These are phyloP conservation scores for Brachyalestes nurse DNA, from an alignment of 2,797 vertebrate genomes.

Conservation along the genomic window DNA sequence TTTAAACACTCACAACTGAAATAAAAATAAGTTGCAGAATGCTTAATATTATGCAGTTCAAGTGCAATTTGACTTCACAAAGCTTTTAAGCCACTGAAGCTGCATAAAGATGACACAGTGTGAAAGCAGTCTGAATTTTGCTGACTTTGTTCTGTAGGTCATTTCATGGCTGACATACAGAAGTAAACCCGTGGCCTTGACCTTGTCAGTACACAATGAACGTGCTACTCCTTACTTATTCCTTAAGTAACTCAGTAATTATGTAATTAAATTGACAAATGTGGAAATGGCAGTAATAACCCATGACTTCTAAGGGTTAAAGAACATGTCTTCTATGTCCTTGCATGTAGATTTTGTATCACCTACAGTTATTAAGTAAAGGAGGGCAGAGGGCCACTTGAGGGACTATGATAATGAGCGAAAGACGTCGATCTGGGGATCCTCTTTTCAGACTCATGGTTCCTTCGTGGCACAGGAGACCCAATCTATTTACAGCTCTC, in stretches of 20 bases:
- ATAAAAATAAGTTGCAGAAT: no score
- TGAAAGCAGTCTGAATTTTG: no score
- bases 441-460: conserved; percentile 30
- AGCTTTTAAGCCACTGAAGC: no score
- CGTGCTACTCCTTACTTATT: neutral
- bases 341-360: conserved; percentile 25
- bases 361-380: conserved; percentile 45
- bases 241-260: neutral
- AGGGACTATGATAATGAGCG: conserved; percentile 52
- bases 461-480: conserved; percentile 32
- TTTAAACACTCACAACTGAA: no score
- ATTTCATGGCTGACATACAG: no score
- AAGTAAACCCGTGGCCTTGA: neutral
- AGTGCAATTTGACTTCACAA: no score
- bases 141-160: no score
- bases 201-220: neutral
- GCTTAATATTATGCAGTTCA: no score
- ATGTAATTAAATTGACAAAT: neutral
- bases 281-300: neutral
- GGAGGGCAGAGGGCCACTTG: conserved; percentile 45
- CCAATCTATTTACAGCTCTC: conserved; percentile 44
- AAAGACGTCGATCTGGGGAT: conserved; percentile 38
- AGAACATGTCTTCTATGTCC: neutral
- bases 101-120: no score
- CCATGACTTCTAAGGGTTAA: neutral